Conservation (phyloP, 2,113 vertebrate genomes). For the Lanius ludovicianus region DNA sequence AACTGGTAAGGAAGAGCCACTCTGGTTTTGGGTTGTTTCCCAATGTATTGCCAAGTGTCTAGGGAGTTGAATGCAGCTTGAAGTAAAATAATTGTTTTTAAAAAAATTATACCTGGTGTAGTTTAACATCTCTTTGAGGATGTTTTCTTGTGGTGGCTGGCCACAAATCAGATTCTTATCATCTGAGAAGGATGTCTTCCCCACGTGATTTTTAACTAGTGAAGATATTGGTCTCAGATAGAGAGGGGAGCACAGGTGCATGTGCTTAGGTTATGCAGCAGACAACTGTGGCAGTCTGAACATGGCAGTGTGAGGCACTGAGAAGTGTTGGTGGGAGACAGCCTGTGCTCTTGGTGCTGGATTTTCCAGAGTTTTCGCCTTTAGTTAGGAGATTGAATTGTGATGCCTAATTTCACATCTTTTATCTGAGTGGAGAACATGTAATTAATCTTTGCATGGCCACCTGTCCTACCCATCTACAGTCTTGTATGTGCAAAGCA, state of each 20-base stretch:
- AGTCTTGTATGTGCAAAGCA: neutral
- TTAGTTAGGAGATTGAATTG: neutral
- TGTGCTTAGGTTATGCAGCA: neutral
- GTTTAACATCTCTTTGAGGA: neutral
- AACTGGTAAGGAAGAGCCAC: neutral
- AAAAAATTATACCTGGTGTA: neutral
- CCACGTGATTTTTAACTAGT: neutral
- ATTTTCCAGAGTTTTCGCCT: neutral
- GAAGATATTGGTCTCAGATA: neutral
- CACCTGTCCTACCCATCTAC: rapidly evolving
- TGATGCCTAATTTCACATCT: neutral
- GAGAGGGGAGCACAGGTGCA: rapidly evolving
- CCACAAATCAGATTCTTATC: neutral
- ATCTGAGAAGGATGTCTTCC: neutral
- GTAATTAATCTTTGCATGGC: neutral
- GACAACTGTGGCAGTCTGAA: neutral
- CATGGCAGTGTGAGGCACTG: rapidly evolving
- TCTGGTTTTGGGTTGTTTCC: neutral
- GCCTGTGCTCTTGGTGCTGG: neutral
- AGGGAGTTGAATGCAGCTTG: neutral
- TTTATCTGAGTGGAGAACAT: neutral
- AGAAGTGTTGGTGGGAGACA: neutral
- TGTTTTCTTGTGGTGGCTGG: neutral
- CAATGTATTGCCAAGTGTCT: rapidly evolving
- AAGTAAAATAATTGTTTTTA: neutral